Evolutionary conservation across 64 coral and sea anemone species (phyloP), one percentile per base, ranked within the genome.

Genomic region (Exaiptasia diaphana): DNA sequence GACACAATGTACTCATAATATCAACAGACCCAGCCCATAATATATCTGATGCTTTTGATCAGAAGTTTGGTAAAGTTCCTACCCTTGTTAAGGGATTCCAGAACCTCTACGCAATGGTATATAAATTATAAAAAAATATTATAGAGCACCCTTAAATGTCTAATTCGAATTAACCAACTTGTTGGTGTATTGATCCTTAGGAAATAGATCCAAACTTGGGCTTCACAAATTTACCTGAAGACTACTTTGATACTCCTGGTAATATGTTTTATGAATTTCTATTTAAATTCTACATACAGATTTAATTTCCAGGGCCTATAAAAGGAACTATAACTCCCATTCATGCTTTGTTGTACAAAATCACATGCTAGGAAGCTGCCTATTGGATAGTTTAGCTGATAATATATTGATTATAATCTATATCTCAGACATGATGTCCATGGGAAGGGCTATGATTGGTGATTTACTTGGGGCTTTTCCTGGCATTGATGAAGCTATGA

Each of bases 401-500:
- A n/a, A n/a, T n/a, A n/a, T n/a, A n/a, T n/a, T n/a, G n/a, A n/a
- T n/a, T n/a, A n/a, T n/a, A n/a, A 28, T 7, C 22, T 31, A 31
- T 83, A 27, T 25, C 59, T 77, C 34, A 97, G 94, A 97, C 33
- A 53, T 91, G 14, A 91, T 97, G 85, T 85, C 89, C 32, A 79
- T 97, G 71, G 94, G 94, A 18, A 97, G 88, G 67, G 35, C 43
- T 4, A 87, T 97, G 78, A 52, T 91, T 1, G 77, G 88, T 36
- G 94, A 97, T 45, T 68, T 97, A 78, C 67, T 97, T 62, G 94
- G 94, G 62, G 94, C 94, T 20, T 97, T 97, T 74, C 94, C 94
- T 55, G 94, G 94, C 42, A 97, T 97, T 85, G 94, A 97, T 55
- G 94, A 97, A 75, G 94, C 94, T 18, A 97, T 97, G 94, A 97